Conservation (phyloP, 2,888 invertebrate species). For the Chydorus sphaericus region DNA sequence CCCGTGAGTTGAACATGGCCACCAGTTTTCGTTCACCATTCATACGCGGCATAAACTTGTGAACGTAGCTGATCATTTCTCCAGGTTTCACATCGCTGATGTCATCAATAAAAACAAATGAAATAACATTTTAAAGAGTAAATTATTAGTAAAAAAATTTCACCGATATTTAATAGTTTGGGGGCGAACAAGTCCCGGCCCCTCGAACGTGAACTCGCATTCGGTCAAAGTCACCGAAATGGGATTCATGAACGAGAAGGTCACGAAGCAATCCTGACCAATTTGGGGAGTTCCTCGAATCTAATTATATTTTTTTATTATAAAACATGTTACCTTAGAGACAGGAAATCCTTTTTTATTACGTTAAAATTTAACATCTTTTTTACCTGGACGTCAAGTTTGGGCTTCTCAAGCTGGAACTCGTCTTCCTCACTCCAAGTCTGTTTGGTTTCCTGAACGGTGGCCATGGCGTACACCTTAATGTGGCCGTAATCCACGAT, state of each 20-base stretch:
- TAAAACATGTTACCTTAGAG: not conserved
- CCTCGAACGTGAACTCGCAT: conserved; percentile 53
- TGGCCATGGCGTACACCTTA: conserved; percentile 55
- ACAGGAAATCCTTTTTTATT: not conserved
- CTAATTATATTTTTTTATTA: conserved; percentile 45
- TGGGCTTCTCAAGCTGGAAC: conserved; percentile 50
- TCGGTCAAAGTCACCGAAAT: conserved; percentile 44
- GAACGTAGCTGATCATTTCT: conserved; percentile 44
- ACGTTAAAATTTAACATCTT: not conserved
- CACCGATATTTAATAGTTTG: conserved; percentile 38
- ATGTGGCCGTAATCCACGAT: conserved; percentile 53
- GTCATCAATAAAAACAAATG: not conserved
- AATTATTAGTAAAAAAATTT: conserved; percentile 9
- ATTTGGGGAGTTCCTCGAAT: conserved; percentile 44
- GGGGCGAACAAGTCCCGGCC: conserved; percentile 46
- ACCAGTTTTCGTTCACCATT: conserved; percentile 46
- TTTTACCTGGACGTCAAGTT: conserved; percentile 44
- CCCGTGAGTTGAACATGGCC: conserved; percentile 47
- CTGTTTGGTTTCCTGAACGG: conserved; percentile 54
- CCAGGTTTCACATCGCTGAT: conserved; percentile 47
- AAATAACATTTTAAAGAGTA: not conserved
- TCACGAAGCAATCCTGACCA: conserved; percentile 38
- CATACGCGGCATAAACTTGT: conserved; percentile 42
- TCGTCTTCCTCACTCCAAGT: conserved; percentile 60
- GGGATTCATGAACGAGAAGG: conserved; percentile 53